Percentiles rank a stretch among this genome's conserved stretches.
These are phyloP conservation scores for Porphyrio hochstetteri DNA, from an alignment of 2,113 vertebrate genomes.

Conservation along the genomic window DNA sequence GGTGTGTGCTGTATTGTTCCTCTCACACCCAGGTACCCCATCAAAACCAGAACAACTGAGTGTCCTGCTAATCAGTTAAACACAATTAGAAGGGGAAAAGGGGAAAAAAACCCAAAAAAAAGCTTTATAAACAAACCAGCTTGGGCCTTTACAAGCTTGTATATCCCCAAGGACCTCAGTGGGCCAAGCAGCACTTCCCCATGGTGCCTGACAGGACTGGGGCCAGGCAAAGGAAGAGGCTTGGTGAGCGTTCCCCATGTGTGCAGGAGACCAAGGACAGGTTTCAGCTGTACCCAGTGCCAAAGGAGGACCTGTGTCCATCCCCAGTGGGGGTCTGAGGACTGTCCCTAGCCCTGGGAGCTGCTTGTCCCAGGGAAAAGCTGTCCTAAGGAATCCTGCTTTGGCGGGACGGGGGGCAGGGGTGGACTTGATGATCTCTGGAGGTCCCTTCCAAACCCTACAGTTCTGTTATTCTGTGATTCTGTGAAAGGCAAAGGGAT, in stretches of 20 bases:
- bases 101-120: neutral
- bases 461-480: too few species aligned
- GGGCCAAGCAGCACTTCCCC: neutral
- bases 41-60: neutral
- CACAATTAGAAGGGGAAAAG: neutral
- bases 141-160: neutral
- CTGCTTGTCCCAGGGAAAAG: neutral
- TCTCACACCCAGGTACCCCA: neutral
- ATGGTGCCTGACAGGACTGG: neutral
- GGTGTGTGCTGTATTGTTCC: accelerated
- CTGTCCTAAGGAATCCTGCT: too few species aligned
- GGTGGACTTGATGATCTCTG: too few species aligned
- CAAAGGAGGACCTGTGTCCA: neutral
- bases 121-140: neutral
- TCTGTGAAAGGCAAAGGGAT: neutral
- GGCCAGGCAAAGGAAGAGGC: neutral
- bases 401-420: too few species aligned
- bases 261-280: neutral
- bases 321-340: neutral
- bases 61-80: neutral
- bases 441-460: too few species aligned
- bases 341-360: neutral
- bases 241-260: neutral
- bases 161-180: neutral
- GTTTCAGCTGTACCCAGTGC: neutral